Percentiles rank a stretch among this genome's conserved stretches.
phyloP scores from a whole-genome alignment of 1,140 invertebrate species.

The Gryllus bimaculatus region DNA sequence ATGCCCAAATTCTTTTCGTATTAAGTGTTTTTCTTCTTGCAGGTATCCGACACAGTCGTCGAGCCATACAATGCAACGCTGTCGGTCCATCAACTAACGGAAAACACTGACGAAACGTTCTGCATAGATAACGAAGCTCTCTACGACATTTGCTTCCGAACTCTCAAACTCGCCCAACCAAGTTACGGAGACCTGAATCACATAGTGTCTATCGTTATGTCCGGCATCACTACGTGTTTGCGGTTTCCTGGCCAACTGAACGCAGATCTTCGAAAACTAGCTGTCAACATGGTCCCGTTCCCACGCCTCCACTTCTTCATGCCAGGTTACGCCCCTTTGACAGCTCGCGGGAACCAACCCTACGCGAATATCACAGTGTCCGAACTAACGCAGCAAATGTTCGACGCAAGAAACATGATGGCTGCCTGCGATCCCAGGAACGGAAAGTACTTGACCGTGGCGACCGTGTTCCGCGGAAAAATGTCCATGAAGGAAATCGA shows the following conservation, averaged over 20 bases:
- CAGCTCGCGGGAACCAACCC: slow-evolving; percentile 50
- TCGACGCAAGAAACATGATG: slow-evolving; percentile 68
- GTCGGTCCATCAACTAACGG: slow-evolving; percentile 46
- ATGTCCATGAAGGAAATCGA: slow-evolving; percentile 91
- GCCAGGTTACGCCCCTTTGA: slow-evolving; percentile 56
- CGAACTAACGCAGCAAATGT: slow-evolving; percentile 83
- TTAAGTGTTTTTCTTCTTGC: slow-evolving; percentile 23
- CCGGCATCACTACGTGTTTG: slow-evolving; percentile 65
- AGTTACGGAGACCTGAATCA: slow-evolving; percentile 51
- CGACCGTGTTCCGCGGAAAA: slow-evolving; percentile 60
- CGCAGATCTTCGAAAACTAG: slow-evolving; percentile 54
- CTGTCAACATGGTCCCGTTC: slow-evolving; percentile 61
- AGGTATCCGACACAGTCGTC: slow-evolving; percentile 50
- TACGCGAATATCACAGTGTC: slow-evolving; percentile 81
- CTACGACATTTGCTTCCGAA: slow-evolving; percentile 48
- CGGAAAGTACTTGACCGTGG: slow-evolving; percentile 57
- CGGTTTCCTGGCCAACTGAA: slow-evolving; percentile 59
- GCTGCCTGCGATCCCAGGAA: slow-evolving; percentile 70
- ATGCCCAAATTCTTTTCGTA: neutral
- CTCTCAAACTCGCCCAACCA: slow-evolving; percentile 42
- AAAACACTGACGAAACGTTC: slow-evolving; percentile 64
- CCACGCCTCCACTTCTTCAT: slow-evolving; percentile 60
- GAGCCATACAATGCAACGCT: slow-evolving; percentile 49
- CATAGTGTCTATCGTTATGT: slow-evolving; percentile 50
- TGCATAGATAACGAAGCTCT: slow-evolving; percentile 49